Base-by-base conservation (phyloP, 2,888 invertebrate species). In the Euplagia quadripunctaria region DNA sequence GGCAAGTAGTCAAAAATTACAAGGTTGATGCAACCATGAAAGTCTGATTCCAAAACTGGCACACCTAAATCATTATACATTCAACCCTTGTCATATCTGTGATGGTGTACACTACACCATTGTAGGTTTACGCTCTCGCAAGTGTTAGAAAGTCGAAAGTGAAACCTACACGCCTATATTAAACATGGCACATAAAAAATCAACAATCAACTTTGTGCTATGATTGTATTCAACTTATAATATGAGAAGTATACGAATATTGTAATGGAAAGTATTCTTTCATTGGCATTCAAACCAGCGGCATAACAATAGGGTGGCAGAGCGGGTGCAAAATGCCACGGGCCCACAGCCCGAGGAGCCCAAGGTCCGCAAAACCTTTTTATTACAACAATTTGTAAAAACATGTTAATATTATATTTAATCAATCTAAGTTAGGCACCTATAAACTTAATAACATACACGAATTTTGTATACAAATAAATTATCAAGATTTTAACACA, bases 91-190 rank as follows among this genome's bases (percentile, higher is more conserved):
- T 61, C 58, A 58, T 31, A 12, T 11, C 12, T 61, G 14, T 31
- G 61, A 61, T 61, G 2, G 76, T 79, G 68, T 63, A 31, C 17
- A 67, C 61, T 14, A 20, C 71, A 55, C 43, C 58, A 73, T 75
- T 66, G 66, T 52, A 68, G 58, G 58, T 58, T 43, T 61, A 64
- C 65, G 31, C 41, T 52, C 41, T 11, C 55, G 14, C 76, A 80
- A 74, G 80, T 83, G 80, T 71, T 90, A 90, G 90, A 91, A 90
- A 91, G 91, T 91, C 71, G 86, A 91, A 91, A 90, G 90, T 87
- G 83, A 85, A 80, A 78, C 64, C 41, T 78, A 79, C 71, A 86
- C 79, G 84, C 85, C 86, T 85, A 87, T 87, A 88, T 79, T 85
- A 90, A 90, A 88, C 83, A 79, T 74, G 75, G 77, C 80, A 83